These are phyloP conservation scores for Mythimna impura DNA, from an alignment of 2,888 invertebrate species.

Conservation along the genomic window DNA sequence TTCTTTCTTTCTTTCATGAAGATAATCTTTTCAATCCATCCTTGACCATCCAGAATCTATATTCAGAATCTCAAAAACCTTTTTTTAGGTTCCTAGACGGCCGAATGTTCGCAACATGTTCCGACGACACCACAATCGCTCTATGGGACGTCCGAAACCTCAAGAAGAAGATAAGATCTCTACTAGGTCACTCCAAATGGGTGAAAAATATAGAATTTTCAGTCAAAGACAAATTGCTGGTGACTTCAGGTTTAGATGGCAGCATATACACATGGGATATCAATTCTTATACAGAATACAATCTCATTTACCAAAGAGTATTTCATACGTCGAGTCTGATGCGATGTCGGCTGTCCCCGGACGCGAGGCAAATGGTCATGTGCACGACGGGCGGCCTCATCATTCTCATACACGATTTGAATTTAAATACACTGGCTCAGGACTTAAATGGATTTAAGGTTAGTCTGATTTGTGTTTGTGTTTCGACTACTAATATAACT, in stretches of 20 bases:
- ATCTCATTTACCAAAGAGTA: constrained; percentile 94
- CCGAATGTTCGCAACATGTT: constrained; percentile 97
- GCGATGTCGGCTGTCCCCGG: constrained; percentile 96
- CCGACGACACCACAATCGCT: constrained; percentile 97
- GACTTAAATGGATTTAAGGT: constrained; percentile 97
- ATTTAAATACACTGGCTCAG: constrained; percentile 94
- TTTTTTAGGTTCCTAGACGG: constrained; percentile 95
- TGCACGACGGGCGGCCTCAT: constrained; percentile 97
- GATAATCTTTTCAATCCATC: background rate
- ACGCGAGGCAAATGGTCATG: constrained; percentile 96
- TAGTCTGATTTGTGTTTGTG: constrained; percentile 37
- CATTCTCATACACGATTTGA: constrained; percentile 96
- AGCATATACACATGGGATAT: constrained; percentile 98
- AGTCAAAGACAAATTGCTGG: constrained; percentile 94
- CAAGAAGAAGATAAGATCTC: constrained; percentile 93
- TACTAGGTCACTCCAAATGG: constrained; percentile 98
- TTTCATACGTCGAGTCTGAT: constrained; percentile 96
- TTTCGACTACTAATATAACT: background rate
- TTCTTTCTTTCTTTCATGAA: too few species aligned
- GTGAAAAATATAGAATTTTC: constrained; percentile 99
- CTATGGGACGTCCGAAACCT: constrained; percentile 98
- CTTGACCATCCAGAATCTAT: background rate
- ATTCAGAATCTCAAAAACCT: background rate
- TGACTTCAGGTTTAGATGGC: constrained; percentile 98
- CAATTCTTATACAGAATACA: constrained; percentile 95